Evolutionary conservation across 2,888 invertebrate genomes (phyloP).

Genomic region (Penaeus monodon): DNA sequence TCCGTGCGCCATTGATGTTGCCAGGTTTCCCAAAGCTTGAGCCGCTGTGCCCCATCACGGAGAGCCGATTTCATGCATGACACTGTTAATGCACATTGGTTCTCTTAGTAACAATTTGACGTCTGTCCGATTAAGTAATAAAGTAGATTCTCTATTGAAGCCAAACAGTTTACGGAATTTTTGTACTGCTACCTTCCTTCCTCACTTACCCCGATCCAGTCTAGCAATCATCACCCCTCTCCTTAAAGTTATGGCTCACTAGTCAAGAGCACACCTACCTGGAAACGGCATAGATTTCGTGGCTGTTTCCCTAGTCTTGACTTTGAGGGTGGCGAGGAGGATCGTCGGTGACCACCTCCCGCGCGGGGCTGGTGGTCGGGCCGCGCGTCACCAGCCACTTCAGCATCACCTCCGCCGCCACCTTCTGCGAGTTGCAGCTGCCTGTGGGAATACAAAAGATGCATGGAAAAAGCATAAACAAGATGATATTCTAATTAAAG

Average conservation of each 20-base stretch:
- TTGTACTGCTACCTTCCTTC: background rate
- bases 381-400: constrained; percentile 50
- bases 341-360: constrained; percentile 48
- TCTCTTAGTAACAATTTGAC: too few species aligned
- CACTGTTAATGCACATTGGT: too few species aligned
- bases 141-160: too few species aligned
- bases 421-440: background rate
- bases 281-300: constrained; percentile 32
- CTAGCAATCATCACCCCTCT: too few species aligned
- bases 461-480: too few species aligned
- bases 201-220: background rate
- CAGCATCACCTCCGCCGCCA: constrained; percentile 32
- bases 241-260: background rate
- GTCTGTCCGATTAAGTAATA: too few species aligned
- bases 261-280: constrained; percentile 7
- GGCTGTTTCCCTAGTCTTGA: background rate
- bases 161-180: too few species aligned
- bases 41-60: too few species aligned
- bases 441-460: too few species aligned
- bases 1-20: too few species aligned
- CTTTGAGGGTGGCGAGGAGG: constrained; percentile 43
- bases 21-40: too few species aligned
- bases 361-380: constrained; percentile 16
- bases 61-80: too few species aligned
- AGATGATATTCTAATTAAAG: background rate